Conservation (phyloP, 2,888 invertebrate species). For the Eupithecia subfuscata region DNA sequence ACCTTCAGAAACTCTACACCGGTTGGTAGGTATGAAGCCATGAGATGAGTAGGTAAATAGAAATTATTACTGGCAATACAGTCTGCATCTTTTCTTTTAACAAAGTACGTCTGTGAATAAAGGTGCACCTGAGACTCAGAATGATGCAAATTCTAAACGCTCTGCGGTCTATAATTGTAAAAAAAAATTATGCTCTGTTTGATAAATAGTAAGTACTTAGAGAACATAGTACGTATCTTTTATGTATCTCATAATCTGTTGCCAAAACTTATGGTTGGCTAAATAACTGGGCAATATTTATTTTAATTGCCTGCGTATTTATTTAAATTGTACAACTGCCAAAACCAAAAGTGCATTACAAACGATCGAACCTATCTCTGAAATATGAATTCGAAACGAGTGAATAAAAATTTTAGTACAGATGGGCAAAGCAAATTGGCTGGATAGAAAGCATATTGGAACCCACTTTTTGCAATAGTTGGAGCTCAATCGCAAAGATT, state of each 20-base stretch:
- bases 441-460: neutral
- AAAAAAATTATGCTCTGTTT: neutral
- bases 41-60: neutral
- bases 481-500: constrained; percentile 3
- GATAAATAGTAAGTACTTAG: neutral
- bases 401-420: constrained; percentile 10
- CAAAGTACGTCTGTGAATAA: neutral
- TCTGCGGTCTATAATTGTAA: neutral
- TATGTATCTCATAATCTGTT: neutral
- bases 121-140: neutral
- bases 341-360: constrained; percentile 9
- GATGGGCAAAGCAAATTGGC: constrained; percentile 9
- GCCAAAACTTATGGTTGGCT: neutral
- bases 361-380: constrained; percentile 5
- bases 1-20: constrained; percentile 6
- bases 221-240: neutral
- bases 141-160: neutral
- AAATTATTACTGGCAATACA: neutral
- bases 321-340: neutral
- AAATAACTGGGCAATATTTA: neutral
- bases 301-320: neutral
- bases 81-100: neutral
- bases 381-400: constrained; percentile 10
- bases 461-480: neutral
- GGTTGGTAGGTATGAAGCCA: constrained; percentile 1